phyloP scores from a whole-genome alignment of 2,888 invertebrate species.

The Diarsia brunnea region DNA sequence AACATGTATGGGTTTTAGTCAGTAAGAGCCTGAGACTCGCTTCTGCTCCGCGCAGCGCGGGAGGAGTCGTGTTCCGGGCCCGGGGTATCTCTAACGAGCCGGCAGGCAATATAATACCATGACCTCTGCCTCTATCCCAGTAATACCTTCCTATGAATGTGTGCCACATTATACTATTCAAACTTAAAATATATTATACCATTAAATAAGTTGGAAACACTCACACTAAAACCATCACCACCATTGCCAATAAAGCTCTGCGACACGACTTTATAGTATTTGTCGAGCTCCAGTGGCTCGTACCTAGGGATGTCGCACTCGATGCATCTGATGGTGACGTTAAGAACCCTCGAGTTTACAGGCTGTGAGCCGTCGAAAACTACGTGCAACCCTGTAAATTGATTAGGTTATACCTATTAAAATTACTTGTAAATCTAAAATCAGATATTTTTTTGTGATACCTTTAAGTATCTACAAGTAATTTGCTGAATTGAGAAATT shows the following conservation, averaged over 20 bases:
- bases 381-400: conserved; percentile 81
- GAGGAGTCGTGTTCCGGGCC: too few species aligned
- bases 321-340: conserved; percentile 91
- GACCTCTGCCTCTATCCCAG: too few species aligned
- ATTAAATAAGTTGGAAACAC: conserved; percentile 64
- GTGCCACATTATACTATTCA: too few species aligned
- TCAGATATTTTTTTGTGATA: not conserved
- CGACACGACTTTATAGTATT: conserved; percentile 92
- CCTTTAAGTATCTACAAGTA: not conserved
- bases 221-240: conserved; percentile 92
- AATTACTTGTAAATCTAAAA: not conserved
- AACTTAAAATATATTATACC: too few species aligned
- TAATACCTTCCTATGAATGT: too few species aligned
- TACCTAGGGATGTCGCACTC: conserved; percentile 92
- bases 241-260: conserved; percentile 91
- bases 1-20: too few species aligned
- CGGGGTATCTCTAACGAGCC: too few species aligned
- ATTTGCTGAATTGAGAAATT: too few species aligned
- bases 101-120: too few species aligned
- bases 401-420: not conserved
- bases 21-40: too few species aligned
- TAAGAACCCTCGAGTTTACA: conserved; percentile 90
- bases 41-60: too few species aligned
- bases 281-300: conserved; percentile 89
- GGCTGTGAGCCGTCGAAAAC: conserved; percentile 91